Percentiles rank a stretch among this genome's conserved stretches.
Evolutionary conservation across 2,797 vertebrate genomes (phyloP).

Genomic region (Helicolenus hilgendorfi): DNA sequence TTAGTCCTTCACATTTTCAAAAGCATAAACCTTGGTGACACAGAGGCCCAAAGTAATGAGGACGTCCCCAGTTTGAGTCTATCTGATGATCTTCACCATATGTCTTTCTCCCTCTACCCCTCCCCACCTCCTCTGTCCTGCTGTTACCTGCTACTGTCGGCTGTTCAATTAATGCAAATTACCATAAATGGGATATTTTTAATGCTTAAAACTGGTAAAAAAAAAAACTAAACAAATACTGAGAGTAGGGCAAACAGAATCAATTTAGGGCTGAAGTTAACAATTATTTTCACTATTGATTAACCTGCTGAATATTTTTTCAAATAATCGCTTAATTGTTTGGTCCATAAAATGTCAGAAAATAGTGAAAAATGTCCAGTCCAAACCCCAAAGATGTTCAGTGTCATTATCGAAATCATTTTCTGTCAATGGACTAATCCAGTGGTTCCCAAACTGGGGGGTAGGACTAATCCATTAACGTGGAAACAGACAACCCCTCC

Average conservation of each 20-base stretch:
- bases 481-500: no score
- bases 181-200: background rate
- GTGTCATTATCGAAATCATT: background rate
- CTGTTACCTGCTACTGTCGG: background rate
- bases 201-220: background rate
- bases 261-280: background rate
- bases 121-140: background rate
- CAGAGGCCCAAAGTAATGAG: background rate
- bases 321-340: no score
- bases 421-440: background rate
- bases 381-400: background rate
- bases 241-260: background rate
- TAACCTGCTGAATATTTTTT: no score
- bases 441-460: no score
- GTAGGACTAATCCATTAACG: no score
- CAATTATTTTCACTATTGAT: background rate
- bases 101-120: background rate
- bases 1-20: background rate
- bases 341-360: no score
- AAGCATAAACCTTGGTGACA: background rate
- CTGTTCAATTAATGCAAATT: background rate
- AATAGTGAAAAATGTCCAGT: no score
- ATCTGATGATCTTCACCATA: constrained; percentile 33
- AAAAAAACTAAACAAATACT: background rate
- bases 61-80: background rate